Evolutionary conservation across 2,888 invertebrate genomes (phyloP).

Genomic region (Drosophila pullipes): DNA sequence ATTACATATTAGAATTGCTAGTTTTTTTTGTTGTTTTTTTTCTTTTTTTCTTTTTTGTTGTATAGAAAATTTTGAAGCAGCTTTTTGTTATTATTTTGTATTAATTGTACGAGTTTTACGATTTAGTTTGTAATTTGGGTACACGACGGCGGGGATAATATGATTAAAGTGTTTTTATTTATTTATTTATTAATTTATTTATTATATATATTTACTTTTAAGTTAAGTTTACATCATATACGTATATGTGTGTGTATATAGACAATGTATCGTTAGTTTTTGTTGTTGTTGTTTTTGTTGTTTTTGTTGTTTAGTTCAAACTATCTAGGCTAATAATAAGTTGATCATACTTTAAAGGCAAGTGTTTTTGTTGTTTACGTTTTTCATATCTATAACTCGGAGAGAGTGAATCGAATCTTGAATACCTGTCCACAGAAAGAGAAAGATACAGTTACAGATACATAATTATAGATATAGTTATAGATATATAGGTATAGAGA

Average conservation of each 20-base stretch:
- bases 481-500: conserved; percentile 4
- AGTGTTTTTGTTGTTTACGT: conserved; percentile 47
- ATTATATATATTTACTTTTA: conserved; percentile 24
- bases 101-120: conserved; percentile 53
- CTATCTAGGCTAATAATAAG: conserved; percentile 70
- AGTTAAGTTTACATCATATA: conserved; percentile 58
- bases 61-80: conserved; percentile 72
- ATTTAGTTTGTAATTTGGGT: conserved; percentile 72
- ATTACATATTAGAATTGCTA: conserved; percentile 68
- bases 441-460: conserved; percentile 22
- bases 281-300: conserved; percentile 18
- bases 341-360: conserved; percentile 63
- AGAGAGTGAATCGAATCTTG: conserved; percentile 36
- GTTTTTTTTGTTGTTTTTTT: conserved; percentile 19
- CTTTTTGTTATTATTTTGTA: conserved; percentile 25
- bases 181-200: conserved; percentile 26
- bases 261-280: conserved; percentile 61
- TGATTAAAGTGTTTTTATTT: conserved; percentile 75
- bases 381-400: conserved; percentile 26
- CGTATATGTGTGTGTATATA: conserved; percentile 59
- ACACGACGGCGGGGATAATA: conserved; percentile 84
- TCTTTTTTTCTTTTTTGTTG: conserved; percentile 26
- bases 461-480: conserved; percentile 2
- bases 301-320: conserved; percentile 52
- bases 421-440: conserved; percentile 30